Evolutionary conservation across 2,797 vertebrate species (phyloP).

Genomic region (Takifugu ocellatus): DNA sequence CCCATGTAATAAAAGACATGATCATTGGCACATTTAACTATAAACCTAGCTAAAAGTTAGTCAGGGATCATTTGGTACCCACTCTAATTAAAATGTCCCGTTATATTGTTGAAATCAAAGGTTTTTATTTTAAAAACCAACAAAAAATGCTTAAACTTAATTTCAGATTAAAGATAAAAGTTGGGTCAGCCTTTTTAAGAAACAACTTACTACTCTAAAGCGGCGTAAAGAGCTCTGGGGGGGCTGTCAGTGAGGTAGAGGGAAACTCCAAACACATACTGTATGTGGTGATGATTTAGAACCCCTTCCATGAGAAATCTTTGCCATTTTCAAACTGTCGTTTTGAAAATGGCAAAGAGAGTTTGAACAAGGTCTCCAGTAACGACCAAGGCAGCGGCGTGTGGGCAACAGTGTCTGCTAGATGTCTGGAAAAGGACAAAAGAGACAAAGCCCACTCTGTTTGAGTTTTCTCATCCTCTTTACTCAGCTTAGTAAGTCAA

Average conservation of each 20-base stretch:
- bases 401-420: slow-evolving; percentile 21
- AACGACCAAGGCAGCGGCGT: slow-evolving; percentile 27
- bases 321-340: slow-evolving; percentile 14
- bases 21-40: too few relatives aligned
- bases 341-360: background rate
- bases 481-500: slow-evolving; percentile 60
- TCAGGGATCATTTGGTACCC: too few relatives aligned
- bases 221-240: background rate
- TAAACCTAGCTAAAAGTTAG: too few relatives aligned
- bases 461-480: slow-evolving; percentile 65
- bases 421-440: slow-evolving; percentile 58
- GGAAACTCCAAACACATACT: too few relatives aligned
- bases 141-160: too few relatives aligned
- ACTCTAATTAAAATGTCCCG: too few relatives aligned
- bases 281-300: background rate
- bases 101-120: too few relatives aligned
- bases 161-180: background rate
- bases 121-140: too few relatives aligned
- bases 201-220: background rate
- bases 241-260: background rate
- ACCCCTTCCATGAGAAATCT: background rate
- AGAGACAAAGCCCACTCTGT: slow-evolving; percentile 56
- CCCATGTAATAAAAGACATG: too few relatives aligned
- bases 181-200: background rate
- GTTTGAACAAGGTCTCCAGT: slow-evolving; percentile 32